phyloP scores from a whole-genome alignment of 2,888 invertebrate species.

The Orthosia incerta region DNA sequence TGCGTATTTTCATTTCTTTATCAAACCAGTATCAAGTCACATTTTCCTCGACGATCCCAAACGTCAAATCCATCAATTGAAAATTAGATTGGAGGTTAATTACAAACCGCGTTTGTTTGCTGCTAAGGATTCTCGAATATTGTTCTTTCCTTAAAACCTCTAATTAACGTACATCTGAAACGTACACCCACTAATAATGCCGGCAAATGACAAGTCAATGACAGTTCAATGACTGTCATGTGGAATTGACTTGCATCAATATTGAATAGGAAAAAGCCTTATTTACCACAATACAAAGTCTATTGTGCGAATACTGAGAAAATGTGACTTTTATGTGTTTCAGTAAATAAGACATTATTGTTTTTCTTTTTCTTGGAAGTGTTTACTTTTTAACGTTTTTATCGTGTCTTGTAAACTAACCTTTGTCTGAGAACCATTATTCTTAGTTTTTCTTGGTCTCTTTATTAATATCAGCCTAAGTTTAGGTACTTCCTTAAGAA shows the following conservation, averaged over 20 bases:
- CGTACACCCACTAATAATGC: background rate
- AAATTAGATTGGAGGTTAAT: too few species aligned
- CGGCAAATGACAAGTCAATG: slow-evolving; percentile 13
- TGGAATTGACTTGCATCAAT: slow-evolving; percentile 1
- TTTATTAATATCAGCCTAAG: background rate
- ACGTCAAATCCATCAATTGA: too few species aligned
- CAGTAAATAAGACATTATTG: background rate
- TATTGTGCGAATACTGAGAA: slow-evolving; percentile 8
- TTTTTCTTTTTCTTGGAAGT: background rate
- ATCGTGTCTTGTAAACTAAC: too few species aligned
- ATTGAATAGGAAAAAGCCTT: slow-evolving; percentile 2
- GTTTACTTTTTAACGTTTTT: background rate
- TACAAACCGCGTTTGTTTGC: too few species aligned
- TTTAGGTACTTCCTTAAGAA: too few species aligned
- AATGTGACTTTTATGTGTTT: background rate
- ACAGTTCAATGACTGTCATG: slow-evolving; percentile 25
- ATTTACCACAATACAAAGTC: background rate
- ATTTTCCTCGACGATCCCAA: too few species aligned
- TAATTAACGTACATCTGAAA: too few species aligned
- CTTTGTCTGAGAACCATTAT: background rate
- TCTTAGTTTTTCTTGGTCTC: background rate
- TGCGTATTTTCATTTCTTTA: too few species aligned
- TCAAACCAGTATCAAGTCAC: too few species aligned
- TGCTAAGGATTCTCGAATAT: background rate
- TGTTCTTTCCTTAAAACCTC: too few species aligned